Evolutionary conservation across 2,113 vertebrate species (phyloP), one percentile per base, ranked within the genome.

Genomic region (Phaetusa simplex): DNA sequence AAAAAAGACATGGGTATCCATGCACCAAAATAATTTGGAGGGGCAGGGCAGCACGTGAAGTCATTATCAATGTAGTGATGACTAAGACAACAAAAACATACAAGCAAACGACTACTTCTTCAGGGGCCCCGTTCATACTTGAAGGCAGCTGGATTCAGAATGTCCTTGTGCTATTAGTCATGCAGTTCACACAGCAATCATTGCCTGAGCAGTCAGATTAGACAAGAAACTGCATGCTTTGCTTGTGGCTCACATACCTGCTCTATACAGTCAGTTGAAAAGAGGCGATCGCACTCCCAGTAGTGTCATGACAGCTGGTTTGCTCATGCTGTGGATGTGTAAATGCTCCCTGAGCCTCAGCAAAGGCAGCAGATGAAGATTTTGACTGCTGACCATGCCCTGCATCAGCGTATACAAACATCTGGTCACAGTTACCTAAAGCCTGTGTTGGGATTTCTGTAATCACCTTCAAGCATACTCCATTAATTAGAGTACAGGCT

Each of bases 141-240:
- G 85, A 95, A 65, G 32, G 61, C 88, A 69, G 38, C 42, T 90
- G 79, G 58, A 94, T 87, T 85, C 40, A 83, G 62, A 88, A 73
- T 66, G 55, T 65, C 53, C 87, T 74, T 80, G 12, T 74, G 38
- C 32, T 65, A 62, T 95, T 95, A 95, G 91, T 97, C 95, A 95
- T 40, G 52, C 66, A 90, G 59, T 80, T 94, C 91, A 82, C 78
- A 87, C 26, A 95, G 30, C 83, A 95, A 43, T 89, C 83, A n/a
- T 49, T 86, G 80, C 81, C 66, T 82, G 70, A 96, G 32, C 81
- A 82, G 70, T 29, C 89, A 90, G 77, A 94, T 87, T 82, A 95
- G 91, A 87, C 95, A 97, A 97, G 96, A 97, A 96, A 70, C 74
- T 91, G 81, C 96, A 91, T 56, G 91, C 61, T 91, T 80, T 77